Percentiles rank a stretch among this genome's conserved stretches.
phyloP scores from a whole-genome alignment of 37 sponge, comb jelly and placozoan species.

The Chondrilla cf. caribensis region DNA sequence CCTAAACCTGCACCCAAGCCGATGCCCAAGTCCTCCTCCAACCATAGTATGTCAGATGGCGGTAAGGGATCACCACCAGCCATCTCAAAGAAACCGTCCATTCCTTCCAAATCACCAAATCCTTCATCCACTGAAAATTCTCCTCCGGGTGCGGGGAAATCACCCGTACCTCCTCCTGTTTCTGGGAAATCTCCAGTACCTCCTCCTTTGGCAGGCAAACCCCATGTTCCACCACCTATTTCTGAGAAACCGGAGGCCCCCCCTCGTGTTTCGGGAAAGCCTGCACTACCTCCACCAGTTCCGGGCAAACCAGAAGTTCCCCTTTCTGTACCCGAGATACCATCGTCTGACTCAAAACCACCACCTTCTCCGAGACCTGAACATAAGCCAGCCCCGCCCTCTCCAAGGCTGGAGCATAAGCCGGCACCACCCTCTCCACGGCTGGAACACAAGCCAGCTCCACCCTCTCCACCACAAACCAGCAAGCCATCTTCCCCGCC shows the following conservation, averaged over 20 bases:
- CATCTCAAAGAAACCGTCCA: no score
- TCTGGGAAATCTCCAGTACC: slow-evolving; percentile 5
- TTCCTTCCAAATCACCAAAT: background rate
- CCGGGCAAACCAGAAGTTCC: background rate
- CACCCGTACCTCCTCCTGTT: background rate
- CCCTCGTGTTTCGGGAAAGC: slow-evolving; percentile 3
- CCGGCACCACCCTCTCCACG: background rate
- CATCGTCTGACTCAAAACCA: background rate
- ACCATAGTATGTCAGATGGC: no score
- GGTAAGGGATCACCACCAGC: no score
- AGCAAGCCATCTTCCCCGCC: background rate
- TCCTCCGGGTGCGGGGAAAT: background rate
- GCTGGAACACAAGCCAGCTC: background rate
- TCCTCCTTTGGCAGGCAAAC: background rate
- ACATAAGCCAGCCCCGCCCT: background rate
- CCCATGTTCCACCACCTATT: background rate
- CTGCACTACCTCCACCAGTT: background rate
- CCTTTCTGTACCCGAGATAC: no score
- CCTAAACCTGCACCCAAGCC: slow-evolving; percentile 32
- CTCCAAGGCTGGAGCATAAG: background rate
- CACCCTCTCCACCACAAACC: background rate
- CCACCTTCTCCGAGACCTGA: slow-evolving; percentile 14
- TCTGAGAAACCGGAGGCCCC: background rate
- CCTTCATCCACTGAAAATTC: no score
- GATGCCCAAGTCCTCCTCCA: no score